Conservation (phyloP, 2,797 vertebrate species). For the Hylomyscus alleni region DNA sequence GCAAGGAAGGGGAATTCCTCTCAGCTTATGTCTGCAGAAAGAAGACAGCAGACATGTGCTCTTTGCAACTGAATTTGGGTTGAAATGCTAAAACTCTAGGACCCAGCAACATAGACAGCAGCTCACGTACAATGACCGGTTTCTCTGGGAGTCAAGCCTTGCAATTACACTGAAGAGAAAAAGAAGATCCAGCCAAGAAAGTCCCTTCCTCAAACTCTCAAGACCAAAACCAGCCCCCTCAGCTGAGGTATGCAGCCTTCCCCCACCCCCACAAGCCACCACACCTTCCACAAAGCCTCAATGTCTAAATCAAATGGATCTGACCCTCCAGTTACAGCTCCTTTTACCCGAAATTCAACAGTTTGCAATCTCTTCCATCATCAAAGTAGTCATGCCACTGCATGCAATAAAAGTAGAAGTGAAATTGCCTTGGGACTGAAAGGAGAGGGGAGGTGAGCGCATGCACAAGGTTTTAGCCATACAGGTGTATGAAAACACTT, state of each 20-base stretch:
- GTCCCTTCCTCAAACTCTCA: neutral
- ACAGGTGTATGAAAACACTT: neutral
- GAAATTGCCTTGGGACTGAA: neutral
- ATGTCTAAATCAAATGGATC: neutral
- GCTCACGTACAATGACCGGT: neutral
- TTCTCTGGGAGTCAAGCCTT: neutral
- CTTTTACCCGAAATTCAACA: slow-evolving; percentile 37
- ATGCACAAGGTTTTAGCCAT: neutral
- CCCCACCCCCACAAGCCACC: neutral
- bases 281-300: neutral
- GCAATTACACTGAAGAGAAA: neutral
- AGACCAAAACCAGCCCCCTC: neutral
- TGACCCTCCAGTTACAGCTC: neutral
- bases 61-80: neutral
- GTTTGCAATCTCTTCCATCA: neutral
- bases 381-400: neutral
- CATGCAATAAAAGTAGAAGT: neutral
- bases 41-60: neutral
- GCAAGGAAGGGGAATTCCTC: neutral
- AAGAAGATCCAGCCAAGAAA: neutral
- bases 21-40: neutral
- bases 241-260: neutral
- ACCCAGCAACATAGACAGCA: neutral
- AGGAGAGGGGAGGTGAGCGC: rapidly evolving
- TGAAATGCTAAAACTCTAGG: neutral